Conservation (phyloP, 2,888 invertebrate genomes). For the Drosophila mettleri region DNA sequence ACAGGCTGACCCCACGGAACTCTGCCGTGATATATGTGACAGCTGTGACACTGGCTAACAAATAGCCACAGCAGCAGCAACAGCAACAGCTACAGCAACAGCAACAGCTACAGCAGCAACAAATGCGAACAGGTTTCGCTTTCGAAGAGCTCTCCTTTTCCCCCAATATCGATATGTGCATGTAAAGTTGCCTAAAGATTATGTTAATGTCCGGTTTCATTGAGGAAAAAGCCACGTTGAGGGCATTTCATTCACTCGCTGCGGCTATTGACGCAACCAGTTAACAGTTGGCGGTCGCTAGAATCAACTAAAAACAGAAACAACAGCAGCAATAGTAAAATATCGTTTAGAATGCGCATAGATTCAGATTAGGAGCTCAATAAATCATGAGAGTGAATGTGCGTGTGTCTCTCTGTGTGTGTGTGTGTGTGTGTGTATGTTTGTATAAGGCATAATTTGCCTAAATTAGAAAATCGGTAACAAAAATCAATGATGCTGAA, state of each 20-base stretch:
- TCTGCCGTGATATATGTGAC: slow-evolving; percentile 78
- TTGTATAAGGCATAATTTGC: slow-evolving; percentile 69
- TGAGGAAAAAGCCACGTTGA: slow-evolving; percentile 69
- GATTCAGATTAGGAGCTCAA: slow-evolving; percentile 49
- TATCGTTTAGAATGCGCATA: slow-evolving; percentile 43
- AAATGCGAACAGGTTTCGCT: slow-evolving; percentile 72
- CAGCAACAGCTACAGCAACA: slow-evolving; percentile 68
- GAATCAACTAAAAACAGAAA: slow-evolving; percentile 24
- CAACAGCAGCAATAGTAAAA: background rate
- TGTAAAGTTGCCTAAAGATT: slow-evolving; percentile 45
- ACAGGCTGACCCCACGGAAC: slow-evolving; percentile 73
- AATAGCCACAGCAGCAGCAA: slow-evolving; percentile 66
- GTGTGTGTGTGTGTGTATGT: background rate
- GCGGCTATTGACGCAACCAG: slow-evolving; percentile 71
- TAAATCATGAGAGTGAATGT: slow-evolving; percentile 60
- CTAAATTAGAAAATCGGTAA: slow-evolving; percentile 80
- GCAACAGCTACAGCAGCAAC: slow-evolving; percentile 68
- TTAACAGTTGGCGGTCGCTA: slow-evolving; percentile 59
- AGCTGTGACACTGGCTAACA: slow-evolving; percentile 79
- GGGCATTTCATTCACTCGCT: slow-evolving; percentile 68
- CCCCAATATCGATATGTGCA: slow-evolving; percentile 30
- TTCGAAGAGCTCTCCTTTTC: slow-evolving; percentile 37
- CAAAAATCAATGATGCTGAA: slow-evolving; percentile 81
- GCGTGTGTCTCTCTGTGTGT: background rate
- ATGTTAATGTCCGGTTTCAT: slow-evolving; percentile 75